Evolutionary conservation across 1,140 invertebrate genomes (phyloP).

Genomic region (Pinna nobilis): DNA sequence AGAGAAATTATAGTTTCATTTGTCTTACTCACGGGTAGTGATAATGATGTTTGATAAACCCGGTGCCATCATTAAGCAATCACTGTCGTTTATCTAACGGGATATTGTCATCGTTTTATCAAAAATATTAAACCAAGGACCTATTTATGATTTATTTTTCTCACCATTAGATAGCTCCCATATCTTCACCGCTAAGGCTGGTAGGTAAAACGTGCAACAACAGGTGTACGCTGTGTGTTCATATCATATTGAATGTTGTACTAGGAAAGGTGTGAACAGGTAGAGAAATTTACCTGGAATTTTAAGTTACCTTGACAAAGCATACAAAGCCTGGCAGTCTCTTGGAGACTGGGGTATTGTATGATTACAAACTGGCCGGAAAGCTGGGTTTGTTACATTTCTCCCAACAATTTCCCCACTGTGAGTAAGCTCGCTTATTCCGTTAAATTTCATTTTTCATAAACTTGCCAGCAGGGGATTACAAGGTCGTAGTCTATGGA

Average conservation of each 20-base stretch:
- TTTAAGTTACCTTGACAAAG: background rate
- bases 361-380: slow-evolving; percentile 1
- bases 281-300: slow-evolving; percentile 18
- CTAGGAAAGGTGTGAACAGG: slow-evolving; percentile 22
- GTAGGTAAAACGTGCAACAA: background rate
- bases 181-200: slow-evolving; percentile 5
- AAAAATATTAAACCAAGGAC: slow-evolving; percentile 10
- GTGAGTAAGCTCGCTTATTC: slow-evolving; percentile 1
- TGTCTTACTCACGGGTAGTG: background rate
- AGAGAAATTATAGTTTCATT: slow-evolving; percentile 16
- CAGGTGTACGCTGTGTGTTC: slow-evolving; percentile 10
- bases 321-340: background rate
- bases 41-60: slow-evolving; percentile 8
- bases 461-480: slow-evolving; percentile 12
- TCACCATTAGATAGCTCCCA: slow-evolving; percentile 20
- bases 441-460: slow-evolving; percentile 26
- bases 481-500: slow-evolving; percentile 2
- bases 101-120: slow-evolving; percentile 3
- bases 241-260: slow-evolving; percentile 10
- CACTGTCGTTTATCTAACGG: too few relatives aligned
- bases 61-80: too few relatives aligned
- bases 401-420: slow-evolving; percentile 10
- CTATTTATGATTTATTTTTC: slow-evolving; percentile 13
- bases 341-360: slow-evolving; percentile 18
- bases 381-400: slow-evolving; percentile 13